These are phyloP conservation scores for Carterocephalus palaemon DNA, from an alignment of 2,888 invertebrate species.

Conservation along the genomic window DNA sequence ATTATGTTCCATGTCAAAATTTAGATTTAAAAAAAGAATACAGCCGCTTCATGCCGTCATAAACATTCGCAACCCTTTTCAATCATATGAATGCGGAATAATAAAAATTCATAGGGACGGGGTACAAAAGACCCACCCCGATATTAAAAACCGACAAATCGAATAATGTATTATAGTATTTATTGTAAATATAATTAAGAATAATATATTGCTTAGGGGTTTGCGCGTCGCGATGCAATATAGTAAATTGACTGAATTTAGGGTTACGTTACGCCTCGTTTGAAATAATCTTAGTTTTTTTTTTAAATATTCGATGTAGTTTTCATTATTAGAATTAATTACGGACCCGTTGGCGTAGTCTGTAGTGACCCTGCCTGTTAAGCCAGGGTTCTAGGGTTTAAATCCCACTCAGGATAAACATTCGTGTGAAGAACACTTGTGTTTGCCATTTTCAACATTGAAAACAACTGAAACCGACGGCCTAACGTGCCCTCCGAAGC, in stretches of 20 bases:
- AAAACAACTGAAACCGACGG: too few relatives aligned
- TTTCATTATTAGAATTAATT: too few relatives aligned
- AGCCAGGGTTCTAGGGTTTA: too few relatives aligned
- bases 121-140: constrained; percentile 27
- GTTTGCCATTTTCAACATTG: too few relatives aligned
- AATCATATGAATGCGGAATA: constrained; percentile 14
- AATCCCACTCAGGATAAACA: too few relatives aligned
- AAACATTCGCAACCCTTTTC: constrained; percentile 8
- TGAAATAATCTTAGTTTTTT: neutral
- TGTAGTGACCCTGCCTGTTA: too few relatives aligned
- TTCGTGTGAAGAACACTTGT: too few relatives aligned
- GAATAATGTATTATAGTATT: constrained; percentile 40
- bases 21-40: neutral
- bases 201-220: constrained; percentile 36
- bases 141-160: constrained; percentile 44
- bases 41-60: neutral
- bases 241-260: constrained; percentile 20
- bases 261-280: constrained; percentile 22
- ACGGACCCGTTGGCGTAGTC: too few relatives aligned
- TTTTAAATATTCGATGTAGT: too few relatives aligned
- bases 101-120: constrained; percentile 20
- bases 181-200: constrained; percentile 47
- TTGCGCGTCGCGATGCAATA: constrained; percentile 21
- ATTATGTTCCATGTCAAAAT: too few relatives aligned
- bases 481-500: too few relatives aligned